Percentiles rank a stretch among this genome's conserved stretches.
Conservation (phyloP, 2,888 invertebrate genomes). For the Ganaspis brasiliensis region DNA sequence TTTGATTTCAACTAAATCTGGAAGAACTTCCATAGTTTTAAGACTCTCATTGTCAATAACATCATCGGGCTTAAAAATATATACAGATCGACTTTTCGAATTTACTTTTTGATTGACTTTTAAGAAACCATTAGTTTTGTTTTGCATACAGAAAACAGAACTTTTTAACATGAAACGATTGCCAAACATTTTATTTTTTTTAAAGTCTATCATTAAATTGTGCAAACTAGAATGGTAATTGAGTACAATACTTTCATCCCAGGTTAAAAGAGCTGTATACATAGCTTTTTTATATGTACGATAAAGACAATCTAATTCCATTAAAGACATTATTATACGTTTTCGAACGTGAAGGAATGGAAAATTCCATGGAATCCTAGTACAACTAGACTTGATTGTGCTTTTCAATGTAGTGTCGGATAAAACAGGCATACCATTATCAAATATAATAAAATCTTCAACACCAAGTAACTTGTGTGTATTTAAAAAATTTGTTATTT, state of each 20-base stretch:
- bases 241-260: constrained; percentile 86
- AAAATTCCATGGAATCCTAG: constrained; percentile 86
- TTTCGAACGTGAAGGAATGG: constrained; percentile 82
- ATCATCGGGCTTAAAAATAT: constrained; percentile 68
- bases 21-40: constrained; percentile 59
- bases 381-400: constrained; percentile 81
- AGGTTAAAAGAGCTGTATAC: constrained; percentile 81
- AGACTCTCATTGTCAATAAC: constrained; percentile 55
- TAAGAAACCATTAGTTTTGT: constrained; percentile 53
- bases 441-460: constrained; percentile 86
- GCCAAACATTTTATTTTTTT: constrained; percentile 80
- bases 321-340: constrained; percentile 80
- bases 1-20: constrained; percentile 69
- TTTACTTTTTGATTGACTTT: constrained; percentile 57
- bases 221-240: constrained; percentile 83
- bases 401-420: constrained; percentile 79
- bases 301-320: constrained; percentile 86
- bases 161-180: constrained; percentile 82
- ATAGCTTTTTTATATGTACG: constrained; percentile 83
- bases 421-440: constrained; percentile 81
- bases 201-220: constrained; percentile 82
- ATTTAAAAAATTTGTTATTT: constrained; percentile 85
- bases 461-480: constrained; percentile 86
- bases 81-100: constrained; percentile 61
- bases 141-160: constrained; percentile 76